Evolutionary conservation across 2,797 vertebrate species (phyloP).

Genomic region (Peromyscus attwateri): DNA sequence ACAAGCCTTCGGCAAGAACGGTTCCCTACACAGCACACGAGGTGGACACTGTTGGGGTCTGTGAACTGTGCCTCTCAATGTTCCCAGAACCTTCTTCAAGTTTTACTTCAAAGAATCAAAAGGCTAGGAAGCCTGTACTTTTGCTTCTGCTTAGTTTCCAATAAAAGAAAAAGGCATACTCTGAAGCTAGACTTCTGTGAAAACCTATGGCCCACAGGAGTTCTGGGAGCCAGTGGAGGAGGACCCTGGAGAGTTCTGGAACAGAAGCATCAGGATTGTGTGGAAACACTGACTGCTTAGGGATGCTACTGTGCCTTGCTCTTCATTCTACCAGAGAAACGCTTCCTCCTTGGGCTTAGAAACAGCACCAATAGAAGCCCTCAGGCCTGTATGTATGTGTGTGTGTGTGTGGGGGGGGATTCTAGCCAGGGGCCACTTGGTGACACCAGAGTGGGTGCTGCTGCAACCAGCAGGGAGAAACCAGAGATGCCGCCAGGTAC

Average conservation of each 20-base stretch:
- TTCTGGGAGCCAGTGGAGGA: accelerated
- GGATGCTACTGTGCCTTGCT: background rate
- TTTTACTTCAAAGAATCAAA: background rate
- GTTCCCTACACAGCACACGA: background rate
- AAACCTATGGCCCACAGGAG: accelerated
- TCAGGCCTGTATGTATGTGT: accelerated
- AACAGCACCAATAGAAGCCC: background rate
- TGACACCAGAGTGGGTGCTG: accelerated
- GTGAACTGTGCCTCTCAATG: accelerated
- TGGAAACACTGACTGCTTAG: background rate
- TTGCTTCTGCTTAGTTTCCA: background rate
- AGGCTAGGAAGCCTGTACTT: background rate
- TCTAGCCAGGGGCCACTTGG: background rate
- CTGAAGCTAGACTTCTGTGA: accelerated
- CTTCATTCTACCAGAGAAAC: background rate
- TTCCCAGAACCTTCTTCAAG: background rate
- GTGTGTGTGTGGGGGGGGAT: too few species aligned
- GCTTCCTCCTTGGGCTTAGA: background rate
- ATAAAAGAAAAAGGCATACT: background rate
- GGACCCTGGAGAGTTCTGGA: too few species aligned
- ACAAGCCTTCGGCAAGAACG: background rate
- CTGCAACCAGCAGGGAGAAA: background rate
- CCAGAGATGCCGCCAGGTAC: background rate
- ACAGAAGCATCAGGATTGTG: background rate
- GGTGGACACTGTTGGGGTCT: too few species aligned